Evolutionary conservation across 2,113 vertebrate genomes (phyloP), one percentile per base, ranked within the genome.

Genomic region (Microcebus tavaratra): DNA sequence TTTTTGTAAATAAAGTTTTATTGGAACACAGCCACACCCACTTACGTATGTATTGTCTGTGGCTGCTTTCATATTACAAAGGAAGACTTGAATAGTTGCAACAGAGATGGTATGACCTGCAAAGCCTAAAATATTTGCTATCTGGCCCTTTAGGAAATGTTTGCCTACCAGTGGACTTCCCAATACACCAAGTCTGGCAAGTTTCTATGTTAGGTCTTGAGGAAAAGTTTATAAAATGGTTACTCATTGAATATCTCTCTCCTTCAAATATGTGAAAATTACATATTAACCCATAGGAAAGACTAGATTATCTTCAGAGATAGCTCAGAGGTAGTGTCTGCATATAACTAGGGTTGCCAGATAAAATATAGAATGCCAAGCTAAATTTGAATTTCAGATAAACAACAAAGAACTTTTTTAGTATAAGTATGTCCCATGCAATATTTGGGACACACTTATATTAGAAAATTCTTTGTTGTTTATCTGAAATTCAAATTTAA

Each of bases 1-100:
- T 61, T 96, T 97, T 36, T 53, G 1, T 78, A 92, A 92, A 81
- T 73, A 42, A 59, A 67, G 18, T 75, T 80, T 96, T 79, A 95
- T 82, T 90, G 63, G 45, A 70, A 87, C 31, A 59, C 0, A 87
- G 20, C 20, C 15, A 67, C 2, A 72, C 0, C 48, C 23, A 55
- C 61, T 76, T 91, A 67, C n/a, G 72, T 59, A 72, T 15, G 11
- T 21, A 15, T 68, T 90, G 29, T 84, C 55, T 89, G 27, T 92
- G 82, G 13, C 14, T 20, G 7, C n/a, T 75, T 89, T 85, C 18
- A 48, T 11, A 36, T 27, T 92, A 29, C 31, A 67, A 45, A 79
- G 20, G 4, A 67, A 93, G 21, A 88, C 6, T 14, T 78, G 39
- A 92, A 39, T 39, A 45, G 34, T 78, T 65, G 29, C 39, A 1